Base-by-base conservation (phyloP, 2,797 vertebrate species). In the Synanceia verrucosa region DNA sequence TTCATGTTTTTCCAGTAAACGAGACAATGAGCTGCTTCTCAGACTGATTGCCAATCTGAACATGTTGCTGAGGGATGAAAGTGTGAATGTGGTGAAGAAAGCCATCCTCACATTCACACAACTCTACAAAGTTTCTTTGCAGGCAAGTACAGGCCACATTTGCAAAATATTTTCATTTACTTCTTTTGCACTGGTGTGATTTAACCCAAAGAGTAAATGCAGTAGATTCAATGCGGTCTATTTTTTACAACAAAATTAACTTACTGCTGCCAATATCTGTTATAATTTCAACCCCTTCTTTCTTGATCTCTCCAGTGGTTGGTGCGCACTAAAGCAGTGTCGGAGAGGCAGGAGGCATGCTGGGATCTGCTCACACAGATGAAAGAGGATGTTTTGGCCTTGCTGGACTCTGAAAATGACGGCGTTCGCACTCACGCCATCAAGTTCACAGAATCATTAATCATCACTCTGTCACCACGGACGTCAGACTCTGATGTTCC, bases 31-130 rank as follows among this genome's bases (percentile, higher is more conserved):
- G 87, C 94, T 99, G 21, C 89, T 99, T 46, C 91, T 96, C 31
- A 94, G 96, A 73, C 92, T 99, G 14, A 94, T 99, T 0, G 97
- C 96, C 9, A 99, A 99, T 85, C 93, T 99, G 59, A 98, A 99
- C 93, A 97, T 98, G 96, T 72, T 98, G 50, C 89, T 98, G 73
- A 94, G 92, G 66, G 97, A 99, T 0, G 97, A 98, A 21, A 98
- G 97, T 0, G 97, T 99, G 41, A 99, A 99, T 0, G 97, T 99
- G 82, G 96, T 97, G 61, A 99, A 99, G 81, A 97, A 97, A 18
- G 96, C 96, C 74, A 97, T 99, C 83, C 95, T 99, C 46, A 96
- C 96, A 6, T 95, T 99, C 91, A 99, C 97, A 0, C 97, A 98
- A 87, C 94, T 98, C 1, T 97, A 99, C 86, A 97, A 95, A 89